Percentiles rank a stretch among this genome's conserved stretches.
These are phyloP conservation scores for Meloe dianella DNA, from an alignment of 2,888 invertebrate species.

Conservation along the genomic window DNA sequence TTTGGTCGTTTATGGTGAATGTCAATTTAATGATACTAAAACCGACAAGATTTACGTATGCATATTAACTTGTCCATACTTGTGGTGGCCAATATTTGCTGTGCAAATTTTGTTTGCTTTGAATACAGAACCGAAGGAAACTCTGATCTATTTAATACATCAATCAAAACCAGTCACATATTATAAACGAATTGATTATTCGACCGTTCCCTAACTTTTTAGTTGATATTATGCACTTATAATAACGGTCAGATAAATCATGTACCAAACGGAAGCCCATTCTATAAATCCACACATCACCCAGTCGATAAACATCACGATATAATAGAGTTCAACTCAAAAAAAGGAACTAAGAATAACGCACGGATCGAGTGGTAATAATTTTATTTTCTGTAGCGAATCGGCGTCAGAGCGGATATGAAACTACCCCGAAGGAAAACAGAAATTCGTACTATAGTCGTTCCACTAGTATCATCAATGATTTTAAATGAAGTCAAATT, in stretches of 20 bases:
- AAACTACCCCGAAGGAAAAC: constrained; percentile 33
- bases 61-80: constrained; percentile 49
- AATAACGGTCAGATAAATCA: constrained; percentile 43
- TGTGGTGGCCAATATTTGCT: constrained; percentile 51
- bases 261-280: constrained; percentile 39
- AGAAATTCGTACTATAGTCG: constrained; percentile 31
- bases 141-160: constrained; percentile 44
- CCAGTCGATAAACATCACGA: constrained; percentile 39
- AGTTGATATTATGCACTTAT: constrained; percentile 36
- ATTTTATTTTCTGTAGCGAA: constrained; percentile 37
- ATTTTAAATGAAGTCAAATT: constrained; percentile 29
- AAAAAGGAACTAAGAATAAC: constrained; percentile 30
- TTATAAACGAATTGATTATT: constrained; percentile 44
- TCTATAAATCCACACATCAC: constrained; percentile 39
- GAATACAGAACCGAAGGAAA: constrained; percentile 32
- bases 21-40: constrained; percentile 23
- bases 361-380: constrained; percentile 36
- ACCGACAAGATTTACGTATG: constrained; percentile 41
- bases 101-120: constrained; percentile 49
- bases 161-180: constrained; percentile 50
- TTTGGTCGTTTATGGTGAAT: constrained; percentile 24
- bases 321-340: constrained; percentile 38
- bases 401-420: constrained; percentile 38
- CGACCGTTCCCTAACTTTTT: constrained; percentile 32
- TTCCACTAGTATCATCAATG: constrained; percentile 19